These are phyloP conservation scores for Perithous albicinctus DNA, from an alignment of 2,888 invertebrate species.

Conservation along the genomic window DNA sequence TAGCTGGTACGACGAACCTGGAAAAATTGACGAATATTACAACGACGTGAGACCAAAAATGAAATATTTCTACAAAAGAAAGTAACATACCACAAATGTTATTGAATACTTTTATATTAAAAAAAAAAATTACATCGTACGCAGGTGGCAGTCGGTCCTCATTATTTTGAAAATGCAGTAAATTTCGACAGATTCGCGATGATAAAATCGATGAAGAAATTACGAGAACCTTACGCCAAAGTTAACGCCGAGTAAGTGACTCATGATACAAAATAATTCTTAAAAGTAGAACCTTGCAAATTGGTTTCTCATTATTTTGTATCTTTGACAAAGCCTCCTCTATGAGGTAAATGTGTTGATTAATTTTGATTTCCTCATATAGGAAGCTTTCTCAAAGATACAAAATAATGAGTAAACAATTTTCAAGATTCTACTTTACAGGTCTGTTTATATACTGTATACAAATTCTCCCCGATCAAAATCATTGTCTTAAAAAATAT, in stretches of 20 bases:
- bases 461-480: too few species aligned
- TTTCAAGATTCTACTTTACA: too few species aligned
- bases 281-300: too few species aligned
- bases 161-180: slow-evolving; percentile 25
- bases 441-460: too few species aligned
- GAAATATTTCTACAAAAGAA: neutral
- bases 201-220: neutral
- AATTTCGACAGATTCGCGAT: neutral
- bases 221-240: neutral
- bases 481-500: too few species aligned
- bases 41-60: neutral
- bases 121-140: neutral
- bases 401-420: too few species aligned
- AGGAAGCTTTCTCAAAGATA: too few species aligned
- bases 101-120: neutral
- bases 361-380: too few species aligned
- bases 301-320: too few species aligned
- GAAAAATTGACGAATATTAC: slow-evolving; percentile 29
- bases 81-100: too few species aligned
- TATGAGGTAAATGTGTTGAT: too few species aligned
- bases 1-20: slow-evolving; percentile 23
- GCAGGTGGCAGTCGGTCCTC: neutral
- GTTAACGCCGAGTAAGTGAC: neutral
- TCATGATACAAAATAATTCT: neutral
- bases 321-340: too few species aligned